Percentiles rank a stretch among this genome's conserved stretches.
Evolutionary conservation across 2,797 vertebrate species (phyloP).

Genomic region (Salmo trutta): DNA sequence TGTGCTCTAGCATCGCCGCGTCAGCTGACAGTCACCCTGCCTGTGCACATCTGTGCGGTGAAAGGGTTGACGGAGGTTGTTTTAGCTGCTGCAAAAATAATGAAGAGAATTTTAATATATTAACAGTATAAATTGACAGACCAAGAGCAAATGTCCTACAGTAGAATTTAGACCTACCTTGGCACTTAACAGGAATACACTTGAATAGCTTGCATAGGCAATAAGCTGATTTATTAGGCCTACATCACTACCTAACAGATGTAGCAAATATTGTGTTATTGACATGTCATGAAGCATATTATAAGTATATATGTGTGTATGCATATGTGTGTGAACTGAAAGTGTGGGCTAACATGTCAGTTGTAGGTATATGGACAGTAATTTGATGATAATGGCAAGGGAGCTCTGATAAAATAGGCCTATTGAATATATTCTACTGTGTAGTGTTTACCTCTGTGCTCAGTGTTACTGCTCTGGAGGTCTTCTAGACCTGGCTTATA

Average conservation of each 20-base stretch:
- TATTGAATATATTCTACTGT: neutral
- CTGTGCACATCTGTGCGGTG: constrained; percentile 20
- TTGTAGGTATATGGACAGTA: neutral
- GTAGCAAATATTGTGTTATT: neutral
- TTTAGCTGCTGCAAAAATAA: neutral
- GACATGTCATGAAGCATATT: neutral
- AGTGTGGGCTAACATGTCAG: neutral
- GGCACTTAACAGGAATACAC: neutral
- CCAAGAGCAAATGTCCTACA: neutral
- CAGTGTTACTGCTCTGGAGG: neutral
- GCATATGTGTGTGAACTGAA: neutral
- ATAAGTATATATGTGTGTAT: neutral
- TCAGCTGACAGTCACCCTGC: constrained; percentile 25
- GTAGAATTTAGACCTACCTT: neutral
- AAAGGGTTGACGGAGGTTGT: neutral
- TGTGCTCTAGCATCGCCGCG: constrained; percentile 29
- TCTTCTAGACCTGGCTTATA: neutral
- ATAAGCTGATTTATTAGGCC: neutral
- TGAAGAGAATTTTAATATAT: neutral
- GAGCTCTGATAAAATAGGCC: neutral
- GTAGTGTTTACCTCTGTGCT: neutral
- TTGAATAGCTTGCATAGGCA: neutral
- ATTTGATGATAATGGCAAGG: neutral
- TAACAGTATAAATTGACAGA: neutral
- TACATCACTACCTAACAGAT: neutral